Evolutionary conservation across 2,797 vertebrate genomes (phyloP), one percentile per base, ranked within the genome.

Genomic region (Capromys pilorides): DNA sequence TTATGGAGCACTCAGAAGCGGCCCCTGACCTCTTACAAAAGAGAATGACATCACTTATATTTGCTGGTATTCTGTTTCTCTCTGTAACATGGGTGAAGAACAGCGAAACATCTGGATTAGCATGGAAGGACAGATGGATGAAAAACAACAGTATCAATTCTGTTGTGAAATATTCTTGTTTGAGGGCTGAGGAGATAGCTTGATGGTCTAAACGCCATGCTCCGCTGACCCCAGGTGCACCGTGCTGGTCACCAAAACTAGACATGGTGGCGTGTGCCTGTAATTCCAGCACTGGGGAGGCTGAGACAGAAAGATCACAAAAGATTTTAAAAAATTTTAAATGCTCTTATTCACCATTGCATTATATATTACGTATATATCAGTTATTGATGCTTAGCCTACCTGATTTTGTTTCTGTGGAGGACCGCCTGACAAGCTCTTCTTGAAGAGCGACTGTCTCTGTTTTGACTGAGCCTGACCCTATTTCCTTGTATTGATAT

Each of bases 41-140:
- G 78, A 91, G 62, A 79, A 88, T 97, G 93, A 91, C 36, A n/a
- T 96, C 90, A 82, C 26, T 94, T 69, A 79, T 86, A 84, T 67
- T 94, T 69, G 21, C 57, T 91, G 57, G 86, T 71, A 5, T 59
- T 93, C 16, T 79, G 54, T 6, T 84, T 91, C 77, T 79, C n/a
- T 94, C 45, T 92, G 80, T 39, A 57, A 84, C 49, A 82, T 51
- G 57, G 85, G 75, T 54, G 54, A 87, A 33, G 1, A 71, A 39
- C 71, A 87, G n/a, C 45, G 82, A 79, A 88, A 73, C 82, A 41
- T 90, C 59, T 88, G 45, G 33, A 81, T 75, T 73, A 62, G 13
- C 24, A 61, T 28, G 62, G 77, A 41, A 62, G 61, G 59, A 39
- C 21, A 86, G 71, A 59, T 62, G 77, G 19, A 81, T 81, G 57